Percentiles rank a stretch among this genome's conserved stretches.
Conservation (phyloP, 2,797 vertebrate genomes). For the Potorous gilbertii region DNA sequence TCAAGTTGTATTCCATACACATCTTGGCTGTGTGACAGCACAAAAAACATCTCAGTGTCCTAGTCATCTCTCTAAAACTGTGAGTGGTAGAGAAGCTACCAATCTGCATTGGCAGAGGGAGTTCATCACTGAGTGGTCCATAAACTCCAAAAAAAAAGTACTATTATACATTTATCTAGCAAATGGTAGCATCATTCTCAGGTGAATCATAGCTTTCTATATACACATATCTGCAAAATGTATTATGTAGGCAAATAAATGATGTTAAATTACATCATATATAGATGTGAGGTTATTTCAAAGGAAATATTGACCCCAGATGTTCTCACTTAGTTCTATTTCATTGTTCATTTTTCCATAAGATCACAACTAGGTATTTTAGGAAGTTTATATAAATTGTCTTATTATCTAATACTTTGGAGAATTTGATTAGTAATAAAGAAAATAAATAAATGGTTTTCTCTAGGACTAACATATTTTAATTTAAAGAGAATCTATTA, state of each 20-base stretch:
- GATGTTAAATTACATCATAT: background rate
- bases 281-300: background rate
- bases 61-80: background rate
- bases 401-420: constrained; percentile 40
- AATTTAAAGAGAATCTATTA: background rate
- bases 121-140: background rate
- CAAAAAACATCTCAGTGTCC: background rate
- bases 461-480: constrained; percentile 47
- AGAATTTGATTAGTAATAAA: constrained; percentile 65
- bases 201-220: background rate
- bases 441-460: constrained; percentile 58
- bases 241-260: background rate
- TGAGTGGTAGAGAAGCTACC: background rate
- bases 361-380: background rate
- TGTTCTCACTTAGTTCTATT: background rate
- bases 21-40: background rate
- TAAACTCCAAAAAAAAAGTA: background rate
- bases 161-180: background rate
- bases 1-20: background rate
- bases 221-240: background rate
- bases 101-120: background rate
- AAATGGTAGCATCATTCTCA: background rate
- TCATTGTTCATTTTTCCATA: background rate
- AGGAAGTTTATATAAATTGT: background rate
- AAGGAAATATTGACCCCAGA: background rate